Evolutionary conservation across 1,140 invertebrate species (phyloP).

Genomic region (Arctopsyche grandis): DNA sequence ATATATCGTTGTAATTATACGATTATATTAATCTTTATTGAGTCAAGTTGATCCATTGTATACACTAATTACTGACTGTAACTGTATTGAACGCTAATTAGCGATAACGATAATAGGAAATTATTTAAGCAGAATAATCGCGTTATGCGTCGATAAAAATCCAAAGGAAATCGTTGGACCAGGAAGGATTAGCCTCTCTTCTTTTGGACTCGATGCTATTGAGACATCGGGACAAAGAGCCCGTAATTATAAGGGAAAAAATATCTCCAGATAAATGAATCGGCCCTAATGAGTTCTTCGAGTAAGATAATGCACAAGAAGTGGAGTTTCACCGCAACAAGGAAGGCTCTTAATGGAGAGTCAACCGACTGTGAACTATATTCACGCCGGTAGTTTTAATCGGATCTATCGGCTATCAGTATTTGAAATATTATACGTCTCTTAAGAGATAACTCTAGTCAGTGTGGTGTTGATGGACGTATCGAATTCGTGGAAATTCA

Average conservation of each 20-base stretch:
- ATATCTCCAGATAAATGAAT: not conserved
- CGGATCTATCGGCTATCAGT: not conserved
- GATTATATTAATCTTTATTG: no score
- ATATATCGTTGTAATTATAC: no score
- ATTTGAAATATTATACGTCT: conserved; percentile 32
- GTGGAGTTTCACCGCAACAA: not conserved
- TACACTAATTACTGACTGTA: not conserved
- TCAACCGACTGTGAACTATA: conserved; percentile 15
- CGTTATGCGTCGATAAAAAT: conserved; percentile 1
- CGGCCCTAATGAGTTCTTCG: not conserved
- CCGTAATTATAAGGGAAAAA: not conserved
- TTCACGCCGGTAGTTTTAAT: conserved; percentile 31
- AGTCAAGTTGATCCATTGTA: no score
- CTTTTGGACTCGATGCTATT: not conserved
- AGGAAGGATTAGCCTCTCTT: conserved; percentile 11
- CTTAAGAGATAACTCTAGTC: not conserved
- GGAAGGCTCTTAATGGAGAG: not conserved
- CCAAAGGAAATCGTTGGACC: not conserved
- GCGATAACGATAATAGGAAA: conserved; percentile 15
- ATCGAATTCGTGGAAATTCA: conserved; percentile 23
- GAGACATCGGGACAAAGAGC: not conserved
- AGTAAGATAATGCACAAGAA: not conserved
- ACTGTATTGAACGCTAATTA: not conserved
- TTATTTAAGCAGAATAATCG: conserved; percentile 10
- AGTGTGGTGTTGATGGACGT: conserved; percentile 19